Percentiles rank a stretch among this genome's conserved stretches.
These are phyloP conservation scores for Belgica antarctica DNA, from an alignment of 2,888 invertebrate genomes.

Conservation along the genomic window DNA sequence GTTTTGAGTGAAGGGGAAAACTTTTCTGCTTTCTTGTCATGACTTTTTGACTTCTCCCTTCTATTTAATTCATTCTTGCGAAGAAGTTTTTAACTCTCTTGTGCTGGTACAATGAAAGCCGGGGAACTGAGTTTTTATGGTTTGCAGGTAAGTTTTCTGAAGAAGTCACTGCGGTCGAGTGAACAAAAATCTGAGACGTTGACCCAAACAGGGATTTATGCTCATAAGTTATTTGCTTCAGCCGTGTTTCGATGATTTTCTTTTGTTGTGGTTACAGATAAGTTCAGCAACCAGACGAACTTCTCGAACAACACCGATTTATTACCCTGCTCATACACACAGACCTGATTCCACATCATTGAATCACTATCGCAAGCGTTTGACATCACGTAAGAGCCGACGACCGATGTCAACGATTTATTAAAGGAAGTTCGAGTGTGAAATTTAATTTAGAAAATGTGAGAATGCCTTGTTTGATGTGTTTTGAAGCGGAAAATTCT, in stretches of 20 bases:
- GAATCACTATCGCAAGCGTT: constrained; percentile 49
- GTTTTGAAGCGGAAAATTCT: too few species aligned
- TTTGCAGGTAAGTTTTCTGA: constrained; percentile 50
- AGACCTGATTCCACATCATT: constrained; percentile 53
- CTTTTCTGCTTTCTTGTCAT: too few species aligned
- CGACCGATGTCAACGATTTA: constrained; percentile 43
- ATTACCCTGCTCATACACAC: constrained; percentile 47
- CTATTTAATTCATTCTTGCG: background rate
- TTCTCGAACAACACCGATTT: constrained; percentile 50
- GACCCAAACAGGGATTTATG: background rate
- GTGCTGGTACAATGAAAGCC: background rate
- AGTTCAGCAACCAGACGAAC: constrained; percentile 54
- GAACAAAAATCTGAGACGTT: background rate
- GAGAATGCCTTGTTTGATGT: constrained; percentile 20
- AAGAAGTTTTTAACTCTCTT: background rate
- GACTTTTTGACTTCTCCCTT: background rate
- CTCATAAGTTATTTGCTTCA: constrained; percentile 4
- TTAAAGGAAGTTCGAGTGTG: constrained; percentile 36
- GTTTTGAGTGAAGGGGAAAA: constrained; percentile 8
- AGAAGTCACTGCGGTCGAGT: background rate
- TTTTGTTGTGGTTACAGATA: constrained; percentile 48
- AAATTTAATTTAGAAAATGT: constrained; percentile 41
- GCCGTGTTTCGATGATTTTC: constrained; percentile 41
- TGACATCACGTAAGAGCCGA: constrained; percentile 40
- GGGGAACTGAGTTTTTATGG: constrained; percentile 54